Evolutionary conservation across 2,888 invertebrate species (phyloP).

Genomic region (Colostygia pectinataria): DNA sequence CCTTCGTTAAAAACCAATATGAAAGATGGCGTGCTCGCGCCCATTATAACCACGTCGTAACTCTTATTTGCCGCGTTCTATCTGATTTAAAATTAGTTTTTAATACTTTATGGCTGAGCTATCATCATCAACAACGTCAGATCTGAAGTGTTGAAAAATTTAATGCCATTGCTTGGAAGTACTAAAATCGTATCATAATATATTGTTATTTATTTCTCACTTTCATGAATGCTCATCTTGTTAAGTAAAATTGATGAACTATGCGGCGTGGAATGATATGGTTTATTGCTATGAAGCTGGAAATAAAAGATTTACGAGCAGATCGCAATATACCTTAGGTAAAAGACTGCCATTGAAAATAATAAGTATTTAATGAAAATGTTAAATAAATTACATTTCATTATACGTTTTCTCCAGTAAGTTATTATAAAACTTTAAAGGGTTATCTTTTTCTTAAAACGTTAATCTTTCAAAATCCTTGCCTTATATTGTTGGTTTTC

Average conservation of each 20-base stretch:
- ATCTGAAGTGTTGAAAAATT: conserved; percentile 38
- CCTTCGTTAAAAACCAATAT: conserved; percentile 42
- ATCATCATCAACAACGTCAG: conserved; percentile 41
- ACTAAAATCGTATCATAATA: conserved; percentile 33
- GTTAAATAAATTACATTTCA: neutral
- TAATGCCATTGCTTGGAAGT: conserved; percentile 32
- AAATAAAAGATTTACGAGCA: conserved; percentile 12
- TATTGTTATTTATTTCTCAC: conserved; percentile 31
- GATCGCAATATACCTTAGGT: neutral
- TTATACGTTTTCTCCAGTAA: neutral
- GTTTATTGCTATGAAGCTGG: conserved; percentile 11
- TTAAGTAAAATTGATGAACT: conserved; percentile 24
- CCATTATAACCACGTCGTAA: conserved; percentile 49
- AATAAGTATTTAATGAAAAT: neutral
- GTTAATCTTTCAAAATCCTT: neutral
- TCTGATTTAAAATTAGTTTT: conserved; percentile 53
- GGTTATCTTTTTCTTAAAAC: neutral
- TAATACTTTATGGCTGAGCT: conserved; percentile 40
- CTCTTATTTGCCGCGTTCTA: conserved; percentile 49
- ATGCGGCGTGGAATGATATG: conserved; percentile 13
- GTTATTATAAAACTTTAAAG: neutral
- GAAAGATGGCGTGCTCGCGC: conserved; percentile 50
- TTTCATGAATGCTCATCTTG: conserved; percentile 21
- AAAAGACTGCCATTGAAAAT: neutral
- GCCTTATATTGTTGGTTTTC: neutral